Evolutionary conservation across 2,888 invertebrate genomes (phyloP), one percentile per base, ranked within the genome.

Genomic region (Drosophila subquinaria): DNA sequence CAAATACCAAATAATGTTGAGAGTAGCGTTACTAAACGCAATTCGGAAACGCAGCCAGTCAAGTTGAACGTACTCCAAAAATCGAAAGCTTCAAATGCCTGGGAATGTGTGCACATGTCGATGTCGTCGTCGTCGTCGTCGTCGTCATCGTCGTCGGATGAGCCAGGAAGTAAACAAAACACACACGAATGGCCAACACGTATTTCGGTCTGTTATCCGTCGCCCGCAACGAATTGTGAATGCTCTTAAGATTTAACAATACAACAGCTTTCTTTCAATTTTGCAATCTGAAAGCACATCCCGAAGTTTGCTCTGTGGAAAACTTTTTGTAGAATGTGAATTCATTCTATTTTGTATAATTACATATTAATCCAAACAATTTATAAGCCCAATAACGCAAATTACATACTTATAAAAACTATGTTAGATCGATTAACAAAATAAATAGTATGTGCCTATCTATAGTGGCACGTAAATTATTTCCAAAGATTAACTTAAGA

Each of bases 1-100:
- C 62, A 42, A 23, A 35, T 2, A 11, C 38, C 60, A 42, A 30
- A 30, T 3, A 36, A 35, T 42, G 63, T 47, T 30, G 20, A 38
- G 59, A 77, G 62, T 59, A 78, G 77, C 79, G 75, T 75, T 78
- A 75, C 76, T 77, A 73, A 82, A 81, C 81, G 79, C 83, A 82
- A 73, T 68, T 81, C 76, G 76, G 76, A 72, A 84, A 87, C 87
- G 87, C 84, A 82, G 70, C 61, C 86, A 83, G 75, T 82, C 79
- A 87, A 87, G 89, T 88, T 88, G 89, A 89, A 87, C 87, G 89
- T 83, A 86, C 87, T 84, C 81, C 69, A 84, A 73, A 78, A 70
- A 71, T 62, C 71, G 68, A 76, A 74, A 81, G 72, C 79, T 69
- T 79, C 66, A 68, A 87, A 78, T 76, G 70, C 69, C 88, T 86